These are phyloP conservation scores for Malurus alboscapulatus DNA, from an alignment of 2,113 vertebrate genomes.

Conservation along the genomic window DNA sequence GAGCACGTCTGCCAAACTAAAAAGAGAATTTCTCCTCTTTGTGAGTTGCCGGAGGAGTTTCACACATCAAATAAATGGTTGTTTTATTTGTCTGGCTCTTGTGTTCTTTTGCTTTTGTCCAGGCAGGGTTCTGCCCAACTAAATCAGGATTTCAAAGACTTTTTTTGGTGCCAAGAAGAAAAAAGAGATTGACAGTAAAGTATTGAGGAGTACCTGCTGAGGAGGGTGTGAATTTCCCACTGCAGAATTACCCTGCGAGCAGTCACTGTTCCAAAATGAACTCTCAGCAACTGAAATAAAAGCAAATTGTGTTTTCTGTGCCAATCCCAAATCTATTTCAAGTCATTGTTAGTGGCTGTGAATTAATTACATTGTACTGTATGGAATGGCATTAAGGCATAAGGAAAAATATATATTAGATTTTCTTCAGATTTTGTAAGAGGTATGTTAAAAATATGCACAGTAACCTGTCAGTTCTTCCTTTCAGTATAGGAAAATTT, in stretches of 20 bases:
- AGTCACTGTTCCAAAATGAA: background rate
- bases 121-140: background rate
- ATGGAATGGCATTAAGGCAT: constrained; percentile 15
- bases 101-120: background rate
- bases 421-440: background rate
- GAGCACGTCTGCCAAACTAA: background rate
- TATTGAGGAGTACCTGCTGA: background rate
- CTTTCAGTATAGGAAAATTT: background rate
- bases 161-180: background rate
- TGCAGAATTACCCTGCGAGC: fast-evolving
- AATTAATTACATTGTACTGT: constrained; percentile 36
- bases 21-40: background rate
- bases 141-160: background rate
- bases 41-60: background rate
- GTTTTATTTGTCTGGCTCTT: background rate
- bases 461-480: background rate
- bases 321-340: constrained; percentile 6
- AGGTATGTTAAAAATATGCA: background rate
- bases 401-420: background rate
- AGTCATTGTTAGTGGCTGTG: constrained; percentile 36
- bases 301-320: background rate
- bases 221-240: background rate
- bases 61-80: background rate
- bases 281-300: background rate
- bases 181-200: background rate